A percentile compares a stretch with the other conserved stretches of the same genome.
These are phyloP conservation scores for Eubasilissa regina DNA, from an alignment of 1,140 invertebrate genomes.

Conservation along the genomic window DNA sequence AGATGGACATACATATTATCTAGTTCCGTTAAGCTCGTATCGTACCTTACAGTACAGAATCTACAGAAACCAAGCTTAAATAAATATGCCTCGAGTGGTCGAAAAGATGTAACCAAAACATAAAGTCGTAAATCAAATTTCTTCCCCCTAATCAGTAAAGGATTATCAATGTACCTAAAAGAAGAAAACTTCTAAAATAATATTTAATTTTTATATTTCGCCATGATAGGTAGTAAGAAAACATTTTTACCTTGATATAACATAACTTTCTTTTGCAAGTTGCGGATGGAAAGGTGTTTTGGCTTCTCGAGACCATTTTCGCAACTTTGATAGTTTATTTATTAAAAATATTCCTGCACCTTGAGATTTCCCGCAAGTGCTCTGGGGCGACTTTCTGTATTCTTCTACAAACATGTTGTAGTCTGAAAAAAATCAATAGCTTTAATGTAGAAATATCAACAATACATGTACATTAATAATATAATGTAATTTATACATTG, in stretches of 20 bases:
- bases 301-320: conserved; percentile 89
- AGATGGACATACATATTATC: conserved; percentile 91
- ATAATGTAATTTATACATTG: too few relatives aligned
- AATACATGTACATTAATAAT: too few relatives aligned
- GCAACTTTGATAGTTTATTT: conserved; percentile 90
- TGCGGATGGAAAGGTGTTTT: conserved; percentile 88
- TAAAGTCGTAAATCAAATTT: conserved; percentile 91
- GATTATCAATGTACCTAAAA: conserved; percentile 86
- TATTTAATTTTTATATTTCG: too few relatives aligned
- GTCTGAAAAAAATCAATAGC: conserved; percentile 70
- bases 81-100: conserved; percentile 86
- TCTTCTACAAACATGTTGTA: conserved; percentile 98
- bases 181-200: not conserved
- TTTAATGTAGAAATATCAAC: too few relatives aligned
- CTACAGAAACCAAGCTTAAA: conserved; percentile 88
- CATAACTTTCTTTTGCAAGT: conserved; percentile 89
- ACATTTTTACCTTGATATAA: conserved; percentile 81
- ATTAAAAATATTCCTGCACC: conserved; percentile 91
- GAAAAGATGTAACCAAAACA: conserved; percentile 87
- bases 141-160: conserved; percentile 88
- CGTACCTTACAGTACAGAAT: conserved; percentile 88
- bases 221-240: too few relatives aligned
- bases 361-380: conserved; percentile 93
- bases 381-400: conserved; percentile 91
- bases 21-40: conserved; percentile 83